Percentiles rank a stretch among this genome's conserved stretches.
Evolutionary conservation across 2,888 invertebrate genomes (phyloP).

Genomic region (Sthenelais limicola): DNA sequence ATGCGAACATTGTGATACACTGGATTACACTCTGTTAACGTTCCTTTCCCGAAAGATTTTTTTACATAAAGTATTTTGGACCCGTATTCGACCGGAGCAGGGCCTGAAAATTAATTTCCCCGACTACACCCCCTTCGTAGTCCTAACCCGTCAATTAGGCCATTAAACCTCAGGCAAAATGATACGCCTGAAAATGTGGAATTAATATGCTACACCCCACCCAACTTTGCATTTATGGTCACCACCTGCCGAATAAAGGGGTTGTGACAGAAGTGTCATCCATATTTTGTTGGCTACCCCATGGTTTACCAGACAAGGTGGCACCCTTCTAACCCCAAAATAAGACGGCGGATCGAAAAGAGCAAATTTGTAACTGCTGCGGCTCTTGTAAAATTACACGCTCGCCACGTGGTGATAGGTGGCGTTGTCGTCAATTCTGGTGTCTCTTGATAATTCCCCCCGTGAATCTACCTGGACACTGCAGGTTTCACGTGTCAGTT

Average conservation of each 20-base stretch:
- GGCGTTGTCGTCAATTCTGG: neutral
- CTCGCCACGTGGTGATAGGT: neutral
- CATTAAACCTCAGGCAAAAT: constrained; percentile 34
- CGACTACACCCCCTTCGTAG: constrained; percentile 1
- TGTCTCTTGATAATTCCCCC: too few relatives aligned
- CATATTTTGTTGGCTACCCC: constrained; percentile 22
- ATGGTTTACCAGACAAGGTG: constrained; percentile 21
- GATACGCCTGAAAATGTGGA: constrained; percentile 38
- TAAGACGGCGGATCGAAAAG: constrained; percentile 25
- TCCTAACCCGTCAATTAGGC: constrained; percentile 14
- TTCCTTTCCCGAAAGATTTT: neutral
- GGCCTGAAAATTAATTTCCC: constrained; percentile 35
- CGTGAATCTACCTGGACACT: too few relatives aligned
- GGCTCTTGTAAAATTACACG: constrained; percentile 15
- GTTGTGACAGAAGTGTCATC: constrained; percentile 18
- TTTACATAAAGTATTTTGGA: neutral
- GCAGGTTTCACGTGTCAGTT: too few relatives aligned
- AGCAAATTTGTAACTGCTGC: constrained; percentile 21
- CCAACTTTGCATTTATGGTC: constrained; percentile 13
- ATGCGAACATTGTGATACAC: neutral
- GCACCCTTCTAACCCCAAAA: constrained; percentile 16
- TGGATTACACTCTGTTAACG: neutral
- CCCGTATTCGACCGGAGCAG: neutral
- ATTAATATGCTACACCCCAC: constrained; percentile 34
- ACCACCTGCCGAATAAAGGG: constrained; percentile 34